Percentiles rank a stretch among this genome's conserved stretches.
These are phyloP conservation scores for Trisateles emortualis DNA, from an alignment of 2,888 invertebrate species.

Conservation along the genomic window DNA sequence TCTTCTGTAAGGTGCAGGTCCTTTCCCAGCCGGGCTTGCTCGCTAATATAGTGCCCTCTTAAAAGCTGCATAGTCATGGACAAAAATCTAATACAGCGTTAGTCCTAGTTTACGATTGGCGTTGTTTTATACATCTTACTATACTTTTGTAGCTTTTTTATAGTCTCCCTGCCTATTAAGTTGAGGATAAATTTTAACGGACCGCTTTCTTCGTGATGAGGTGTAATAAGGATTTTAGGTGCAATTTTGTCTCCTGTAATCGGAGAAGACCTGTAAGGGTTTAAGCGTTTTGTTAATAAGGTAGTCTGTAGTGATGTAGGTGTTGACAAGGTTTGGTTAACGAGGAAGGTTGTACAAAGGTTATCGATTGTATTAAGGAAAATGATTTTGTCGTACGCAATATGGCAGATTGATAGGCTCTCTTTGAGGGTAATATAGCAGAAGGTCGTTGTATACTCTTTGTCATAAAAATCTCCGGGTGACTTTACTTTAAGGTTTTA, in stretches of 20 bases:
- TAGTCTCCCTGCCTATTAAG: slow-evolving; percentile 34
- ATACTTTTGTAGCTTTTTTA: slow-evolving; percentile 40
- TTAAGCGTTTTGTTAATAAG: slow-evolving; percentile 2
- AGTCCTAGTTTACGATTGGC: slow-evolving; percentile 37
- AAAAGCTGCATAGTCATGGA: neutral
- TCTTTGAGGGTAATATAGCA: too few species aligned
- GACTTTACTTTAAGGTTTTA: too few species aligned
- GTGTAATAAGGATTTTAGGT: slow-evolving; percentile 36
- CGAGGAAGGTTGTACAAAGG: neutral
- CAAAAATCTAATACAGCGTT: slow-evolving; percentile 15
- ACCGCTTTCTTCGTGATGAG: slow-evolving; percentile 37
- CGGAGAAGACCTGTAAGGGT: slow-evolving; percentile 10
- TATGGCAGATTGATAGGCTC: too few species aligned
- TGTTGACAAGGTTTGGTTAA: neutral
- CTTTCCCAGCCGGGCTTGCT: too few species aligned
- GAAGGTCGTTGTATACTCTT: too few species aligned
- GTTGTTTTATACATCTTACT: slow-evolving; percentile 42
- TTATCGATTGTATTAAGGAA: neutral
- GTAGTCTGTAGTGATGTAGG: neutral
- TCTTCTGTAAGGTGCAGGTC: too few species aligned
- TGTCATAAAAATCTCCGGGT: too few species aligned
- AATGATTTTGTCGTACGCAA: too few species aligned
- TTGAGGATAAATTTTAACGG: slow-evolving; percentile 42
- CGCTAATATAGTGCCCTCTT: too few species aligned
- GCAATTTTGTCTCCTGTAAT: slow-evolving; percentile 35